Percentiles rank a stretch among this genome's conserved stretches.
Evolutionary conservation across 2,113 vertebrate genomes (phyloP).

Genomic region (Entelurus aequoreus): DNA sequence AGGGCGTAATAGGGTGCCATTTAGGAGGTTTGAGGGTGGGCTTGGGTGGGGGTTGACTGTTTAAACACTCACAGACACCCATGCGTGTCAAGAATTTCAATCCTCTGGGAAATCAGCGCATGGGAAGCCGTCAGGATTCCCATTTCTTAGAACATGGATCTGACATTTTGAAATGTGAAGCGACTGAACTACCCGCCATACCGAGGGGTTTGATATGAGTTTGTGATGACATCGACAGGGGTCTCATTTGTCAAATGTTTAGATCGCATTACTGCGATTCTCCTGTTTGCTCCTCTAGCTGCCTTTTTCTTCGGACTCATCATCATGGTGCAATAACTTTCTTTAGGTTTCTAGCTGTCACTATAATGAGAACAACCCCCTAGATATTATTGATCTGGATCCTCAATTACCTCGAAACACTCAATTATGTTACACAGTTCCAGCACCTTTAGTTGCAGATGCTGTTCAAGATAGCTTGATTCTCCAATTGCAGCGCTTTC

Average conservation of each 20-base stretch:
- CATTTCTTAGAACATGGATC: constrained; percentile 52
- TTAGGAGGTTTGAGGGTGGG: constrained; percentile 27
- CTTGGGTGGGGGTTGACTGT: constrained; percentile 40
- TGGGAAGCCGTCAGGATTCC: constrained; percentile 50
- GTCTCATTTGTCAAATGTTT: constrained; percentile 59
- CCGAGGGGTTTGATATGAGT: constrained; percentile 41
- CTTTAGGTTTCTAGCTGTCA: constrained; percentile 37
- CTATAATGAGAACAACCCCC: constrained; percentile 60
- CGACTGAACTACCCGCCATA: constrained; percentile 60
- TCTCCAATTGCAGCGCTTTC: constrained; percentile 27
- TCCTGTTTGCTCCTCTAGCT: constrained; percentile 16
- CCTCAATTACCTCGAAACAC: constrained; percentile 62
- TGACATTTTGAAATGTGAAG: constrained; percentile 64
- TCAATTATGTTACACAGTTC: constrained; percentile 61
- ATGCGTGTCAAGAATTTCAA: constrained; percentile 64
- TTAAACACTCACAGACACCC: constrained; percentile 63
- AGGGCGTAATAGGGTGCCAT: constrained; percentile 36
- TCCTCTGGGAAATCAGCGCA: constrained; percentile 69
- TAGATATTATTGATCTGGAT: constrained; percentile 66
- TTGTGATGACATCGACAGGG: constrained; percentile 51
- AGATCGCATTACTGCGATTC: constrained; percentile 44
- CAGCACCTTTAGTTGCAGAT: constrained; percentile 47
- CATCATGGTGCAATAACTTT: constrained; percentile 59
- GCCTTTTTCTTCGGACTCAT: constrained; percentile 51
- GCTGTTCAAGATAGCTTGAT: constrained; percentile 43